Evolutionary conservation across 1,140 invertebrate species (phyloP), one percentile per base, ranked within the genome.

Genomic region (Lasaia peninsularis): DNA sequence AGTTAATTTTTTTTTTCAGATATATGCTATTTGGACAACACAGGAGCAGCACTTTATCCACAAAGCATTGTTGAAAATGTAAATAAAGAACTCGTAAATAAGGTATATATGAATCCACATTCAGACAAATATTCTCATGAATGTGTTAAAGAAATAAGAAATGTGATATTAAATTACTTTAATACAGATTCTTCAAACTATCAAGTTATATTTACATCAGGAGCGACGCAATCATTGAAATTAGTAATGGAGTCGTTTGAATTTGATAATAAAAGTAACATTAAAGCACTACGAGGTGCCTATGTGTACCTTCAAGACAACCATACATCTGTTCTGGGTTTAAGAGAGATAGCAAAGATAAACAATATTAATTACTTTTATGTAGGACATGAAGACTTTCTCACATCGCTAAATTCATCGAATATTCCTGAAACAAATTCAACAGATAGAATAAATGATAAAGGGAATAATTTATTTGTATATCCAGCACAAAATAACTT

Each of bases 401-500:
- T 54, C 0, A 21, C 20, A 12, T 37, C 52, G 3, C n/a, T 40
- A 3, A 24, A n/a, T 20, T 18, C 37, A 2, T 2, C 21, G 3
- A 40, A 40, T 3, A 31, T 40, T 7, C 8, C 5, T 7, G 24
- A 28, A 16, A n/a, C 2, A 28, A 51, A 14, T 32, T 32, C 12
- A 8, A 21, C 0, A 37, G 11, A 24, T 6, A 16, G 7, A 12
- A 3, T 2, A 54, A 40, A 12, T 10, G 35, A 54, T 6, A 44
- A 40, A 24, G 20, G 18, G 9, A 40, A 40, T 11, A 37, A 35
- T 9, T 35, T 54, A n/a, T 11, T 54, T 10, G 14, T 40, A 24
- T 54, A 54, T 40, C 52, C 52, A 1, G 53, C 53, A 18, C 53
- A 55, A 44, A 55, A 55, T 9, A 55, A 55, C 35, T 55, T 55